Evolutionary conservation across 2,113 vertebrate species (phyloP).

Genomic region (Mustela lutreola): DNA sequence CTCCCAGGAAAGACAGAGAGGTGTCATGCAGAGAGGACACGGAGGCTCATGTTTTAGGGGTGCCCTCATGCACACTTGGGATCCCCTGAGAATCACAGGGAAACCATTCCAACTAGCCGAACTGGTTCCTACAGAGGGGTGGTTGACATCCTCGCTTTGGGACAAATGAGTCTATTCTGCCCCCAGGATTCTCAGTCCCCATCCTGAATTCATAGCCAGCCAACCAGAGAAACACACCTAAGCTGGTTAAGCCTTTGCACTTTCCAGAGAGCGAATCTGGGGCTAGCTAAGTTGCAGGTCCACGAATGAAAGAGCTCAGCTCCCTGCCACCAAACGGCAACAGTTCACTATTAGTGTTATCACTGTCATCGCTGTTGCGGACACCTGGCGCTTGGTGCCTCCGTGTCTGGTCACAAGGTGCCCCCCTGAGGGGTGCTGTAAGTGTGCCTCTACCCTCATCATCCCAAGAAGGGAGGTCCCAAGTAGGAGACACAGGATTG

Average conservation of each 20-base stretch:
- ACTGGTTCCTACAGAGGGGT: not conserved
- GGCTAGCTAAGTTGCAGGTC: not conserved
- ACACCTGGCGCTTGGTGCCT: not conserved
- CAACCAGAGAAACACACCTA: accelerated
- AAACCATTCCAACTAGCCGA: not conserved
- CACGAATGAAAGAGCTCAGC: not conserved
- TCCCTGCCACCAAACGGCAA: not conserved
- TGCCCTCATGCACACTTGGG: not conserved
- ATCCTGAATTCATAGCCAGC: not conserved
- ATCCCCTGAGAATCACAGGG: not conserved
- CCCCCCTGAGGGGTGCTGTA: not conserved
- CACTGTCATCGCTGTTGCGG: not conserved
- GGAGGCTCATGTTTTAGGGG: not conserved
- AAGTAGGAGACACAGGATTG: not conserved
- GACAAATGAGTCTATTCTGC: not conserved
- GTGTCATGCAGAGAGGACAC: not conserved
- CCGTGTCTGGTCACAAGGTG: not conserved
- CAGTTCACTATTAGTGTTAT: accelerated
- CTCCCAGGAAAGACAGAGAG: not conserved
- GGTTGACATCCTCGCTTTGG: not conserved
- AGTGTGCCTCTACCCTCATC: not conserved
- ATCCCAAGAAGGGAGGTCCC: not conserved
- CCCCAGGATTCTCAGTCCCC: not conserved
- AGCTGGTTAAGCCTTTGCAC: not conserved
- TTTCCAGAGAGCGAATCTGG: not conserved